Evolutionary conservation across 2,888 invertebrate species (phyloP).

Genomic region (Sarcophaga rosellei): DNA sequence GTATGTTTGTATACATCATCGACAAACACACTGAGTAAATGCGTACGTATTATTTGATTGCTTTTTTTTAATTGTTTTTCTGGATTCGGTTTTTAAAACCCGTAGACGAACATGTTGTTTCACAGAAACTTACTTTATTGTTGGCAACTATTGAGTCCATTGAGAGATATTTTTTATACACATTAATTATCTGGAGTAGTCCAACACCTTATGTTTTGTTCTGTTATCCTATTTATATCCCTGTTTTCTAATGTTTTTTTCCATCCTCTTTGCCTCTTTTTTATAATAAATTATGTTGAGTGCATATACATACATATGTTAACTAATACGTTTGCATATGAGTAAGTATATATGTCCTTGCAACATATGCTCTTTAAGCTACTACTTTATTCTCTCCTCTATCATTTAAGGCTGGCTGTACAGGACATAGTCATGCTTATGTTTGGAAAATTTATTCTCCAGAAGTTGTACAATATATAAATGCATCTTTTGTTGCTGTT

Average conservation of each 20-base stretch:
- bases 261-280: background rate
- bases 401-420: background rate
- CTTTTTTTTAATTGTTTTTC: background rate
- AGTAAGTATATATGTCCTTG: background rate
- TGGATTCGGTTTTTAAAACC: background rate
- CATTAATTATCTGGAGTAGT: conserved; percentile 62
- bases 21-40: no score
- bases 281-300: conserved; percentile 43
- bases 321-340: background rate
- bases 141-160: conserved; percentile 8
- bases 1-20: no score
- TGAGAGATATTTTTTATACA: conserved; percentile 11
- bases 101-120: background rate
- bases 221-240: background rate
- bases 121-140: background rate
- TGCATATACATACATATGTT: conserved; percentile 3
- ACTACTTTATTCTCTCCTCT: background rate
- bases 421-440: background rate
- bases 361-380: background rate
- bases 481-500: conserved; percentile 21
- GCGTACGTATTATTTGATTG: no score
- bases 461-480: conserved; percentile 40
- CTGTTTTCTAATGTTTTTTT: background rate
- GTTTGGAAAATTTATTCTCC: conserved; percentile 9
- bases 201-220: conserved; percentile 37